A percentile compares a stretch with the other conserved stretches of the same genome.
Conservation (phyloP, 2,888 invertebrate species). For the Poecilus cupreus region DNA sequence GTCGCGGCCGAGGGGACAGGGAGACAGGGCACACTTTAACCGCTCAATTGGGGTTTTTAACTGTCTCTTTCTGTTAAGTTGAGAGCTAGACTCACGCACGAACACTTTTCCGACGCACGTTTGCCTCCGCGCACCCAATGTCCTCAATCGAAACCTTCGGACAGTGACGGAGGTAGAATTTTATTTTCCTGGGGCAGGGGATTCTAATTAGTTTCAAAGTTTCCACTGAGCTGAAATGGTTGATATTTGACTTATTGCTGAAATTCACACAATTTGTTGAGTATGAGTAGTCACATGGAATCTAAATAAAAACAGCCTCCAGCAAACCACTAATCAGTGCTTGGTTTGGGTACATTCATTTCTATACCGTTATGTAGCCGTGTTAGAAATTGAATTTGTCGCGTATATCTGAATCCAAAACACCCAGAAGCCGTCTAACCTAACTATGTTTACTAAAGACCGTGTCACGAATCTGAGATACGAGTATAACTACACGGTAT, state of each 20-base stretch:
- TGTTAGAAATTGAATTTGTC: neutral
- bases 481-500: conserved; percentile 6
- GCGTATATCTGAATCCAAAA: conserved; percentile 7
- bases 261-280: too few relatives aligned
- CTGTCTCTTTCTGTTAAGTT: conserved; percentile 48
- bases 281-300: too few relatives aligned
- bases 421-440: neutral
- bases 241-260: too few relatives aligned
- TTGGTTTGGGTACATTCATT: too few relatives aligned
- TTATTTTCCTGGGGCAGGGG: neutral
- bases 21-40: conserved; percentile 36
- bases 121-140: neutral
- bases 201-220: conserved; percentile 22
- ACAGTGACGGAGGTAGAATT: conserved; percentile 25
- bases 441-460: conserved; percentile 15
- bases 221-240: neutral
- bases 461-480: conserved; percentile 23
- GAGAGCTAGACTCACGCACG: conserved; percentile 44
- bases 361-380: neutral
- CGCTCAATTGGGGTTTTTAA: conserved; percentile 54
- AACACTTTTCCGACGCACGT: conserved; percentile 39
- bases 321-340: too few relatives aligned
- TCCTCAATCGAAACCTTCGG: conserved; percentile 2
- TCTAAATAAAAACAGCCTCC: too few relatives aligned
- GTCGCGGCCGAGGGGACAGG: neutral